Evolutionary conservation across 2,113 vertebrate species (phyloP), one percentile per base, ranked within the genome.

Genomic region (Gracilinanus agilis): DNA sequence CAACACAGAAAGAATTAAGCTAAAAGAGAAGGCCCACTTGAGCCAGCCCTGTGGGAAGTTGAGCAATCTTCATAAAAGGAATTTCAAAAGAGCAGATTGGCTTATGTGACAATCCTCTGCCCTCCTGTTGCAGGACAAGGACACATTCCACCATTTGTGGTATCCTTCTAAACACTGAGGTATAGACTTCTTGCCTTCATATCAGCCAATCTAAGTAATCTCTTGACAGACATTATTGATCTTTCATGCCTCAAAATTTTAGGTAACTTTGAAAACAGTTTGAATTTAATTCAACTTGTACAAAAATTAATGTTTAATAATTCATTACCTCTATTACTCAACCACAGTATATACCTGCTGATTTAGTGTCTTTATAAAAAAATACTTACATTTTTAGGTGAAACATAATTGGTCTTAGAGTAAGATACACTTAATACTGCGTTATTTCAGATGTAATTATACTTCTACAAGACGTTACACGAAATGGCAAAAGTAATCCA

Each of bases 251-350:
- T 88, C 93, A 10, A 67, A 83, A 95, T 94, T 94, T 96, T 96
- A 96, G 93, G 96, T 90, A 95, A 95, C 93, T 96, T 54, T 96
- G 91, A 91, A 96, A 96, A 91, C 90, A 97, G 89, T 95, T 90
- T 93, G 49, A 83, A 94, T 94, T 95, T 94, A 96, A 34, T 95
- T 95, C 54, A 92, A 5, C 90, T 92, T 95, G 91, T 25, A 95
- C 55, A 96, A 88, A 94, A 95, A 95, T 92, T 88, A 90, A 91
- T 58, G 27, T 92, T 94, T 95, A 95, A 61, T 91, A 92, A 10
- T 40, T 83, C n/a, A n/a, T 83, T 40, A 96, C 88, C 34, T 94
- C 96, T 53, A 91, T 92, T 95, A 94, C 54, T 93, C 75, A 96
- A 89, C 92, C 90, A 96, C 92, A 93, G 93, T 90, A 89, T 90